These are phyloP conservation scores for Scaptomyza caliginosa DNA, from an alignment of 2,888 invertebrate genomes.

Conservation along the genomic window DNA sequence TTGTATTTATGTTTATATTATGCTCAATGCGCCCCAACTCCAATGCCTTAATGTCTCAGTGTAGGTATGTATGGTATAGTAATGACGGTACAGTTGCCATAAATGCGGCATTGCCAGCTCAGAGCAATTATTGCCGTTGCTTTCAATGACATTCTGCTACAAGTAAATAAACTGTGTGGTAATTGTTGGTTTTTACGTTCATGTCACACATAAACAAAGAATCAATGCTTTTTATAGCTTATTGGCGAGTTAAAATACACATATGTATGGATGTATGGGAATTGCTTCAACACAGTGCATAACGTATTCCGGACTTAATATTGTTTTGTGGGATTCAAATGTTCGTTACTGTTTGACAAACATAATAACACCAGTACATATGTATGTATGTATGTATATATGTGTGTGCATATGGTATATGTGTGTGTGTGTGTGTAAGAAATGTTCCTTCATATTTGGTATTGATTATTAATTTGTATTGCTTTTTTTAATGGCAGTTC, in stretches of 20 bases:
- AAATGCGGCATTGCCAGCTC: conserved; percentile 15
- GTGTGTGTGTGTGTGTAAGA: conserved; percentile 20
- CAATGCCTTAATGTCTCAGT: conserved; percentile 56
- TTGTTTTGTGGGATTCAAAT: conserved; percentile 7
- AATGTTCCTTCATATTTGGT: conserved; percentile 37
- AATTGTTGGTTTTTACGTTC: conserved; percentile 18
- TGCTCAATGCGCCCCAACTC: conserved; percentile 82
- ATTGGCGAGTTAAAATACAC: too few species aligned
- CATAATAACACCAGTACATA: conserved; percentile 34
- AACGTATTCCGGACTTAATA: conserved; percentile 18
- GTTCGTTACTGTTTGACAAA: conserved; percentile 8
- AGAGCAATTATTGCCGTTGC: neutral
- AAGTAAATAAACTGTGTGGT: conserved; percentile 20
- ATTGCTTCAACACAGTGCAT: conserved; percentile 34
- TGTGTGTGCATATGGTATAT: conserved; percentile 10
- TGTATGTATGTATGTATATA: conserved; percentile 24
- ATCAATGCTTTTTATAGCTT: neutral
- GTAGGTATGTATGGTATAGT: conserved; percentile 22
- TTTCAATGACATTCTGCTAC: conserved; percentile 13
- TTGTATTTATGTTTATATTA: conserved; percentile 29
- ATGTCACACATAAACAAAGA: neutral
- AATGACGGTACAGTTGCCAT: conserved; percentile 27
- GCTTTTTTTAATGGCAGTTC: conserved; percentile 73
- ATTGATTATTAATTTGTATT: conserved; percentile 55
- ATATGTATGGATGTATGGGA: too few species aligned